Percentiles rank a stretch among this genome's conserved stretches.
phyloP scores from a whole-genome alignment of 1,140 invertebrate genomes.

The Dryas iulia region DNA sequence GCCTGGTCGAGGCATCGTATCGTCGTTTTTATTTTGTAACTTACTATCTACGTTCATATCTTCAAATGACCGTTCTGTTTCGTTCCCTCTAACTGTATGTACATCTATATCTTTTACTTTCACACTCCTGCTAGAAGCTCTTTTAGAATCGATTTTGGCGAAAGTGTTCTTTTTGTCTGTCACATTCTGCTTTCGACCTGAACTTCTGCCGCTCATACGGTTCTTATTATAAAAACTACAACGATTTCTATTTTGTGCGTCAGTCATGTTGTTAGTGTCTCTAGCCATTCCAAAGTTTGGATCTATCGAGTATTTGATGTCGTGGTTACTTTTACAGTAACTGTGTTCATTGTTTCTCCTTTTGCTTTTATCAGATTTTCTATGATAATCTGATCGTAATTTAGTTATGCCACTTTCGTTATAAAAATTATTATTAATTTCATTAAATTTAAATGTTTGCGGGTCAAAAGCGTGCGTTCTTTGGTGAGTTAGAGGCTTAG shows the following conservation, averaged over 20 bases:
- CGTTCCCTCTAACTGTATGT: slow-evolving; percentile 30
- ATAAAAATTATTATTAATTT: slow-evolving; percentile 63
- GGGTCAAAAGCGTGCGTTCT: slow-evolving; percentile 71
- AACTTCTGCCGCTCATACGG: slow-evolving; percentile 54
- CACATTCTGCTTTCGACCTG: slow-evolving; percentile 36
- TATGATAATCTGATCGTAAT: slow-evolving; percentile 55
- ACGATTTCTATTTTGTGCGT: slow-evolving; percentile 47
- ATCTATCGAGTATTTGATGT: slow-evolving; percentile 68
- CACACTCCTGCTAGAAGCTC: slow-evolving; percentile 42
- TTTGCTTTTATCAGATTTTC: slow-evolving; percentile 64
- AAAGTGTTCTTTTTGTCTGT: slow-evolving; percentile 29
- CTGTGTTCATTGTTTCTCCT: slow-evolving; percentile 44
- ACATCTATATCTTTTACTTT: slow-evolving; percentile 34
- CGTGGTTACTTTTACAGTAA: slow-evolving; percentile 60
- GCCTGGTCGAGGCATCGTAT: slow-evolving; percentile 30
- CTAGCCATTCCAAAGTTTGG: slow-evolving; percentile 59
- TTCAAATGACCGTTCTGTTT: slow-evolving; percentile 48
- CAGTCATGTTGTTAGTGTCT: slow-evolving; percentile 41
- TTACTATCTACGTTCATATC: slow-evolving; percentile 34
- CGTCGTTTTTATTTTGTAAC: slow-evolving; percentile 16
- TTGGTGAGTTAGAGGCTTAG: slow-evolving; percentile 75
- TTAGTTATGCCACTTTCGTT: slow-evolving; percentile 52
- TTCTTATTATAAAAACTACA: slow-evolving; percentile 47
- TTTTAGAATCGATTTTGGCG: slow-evolving; percentile 34
- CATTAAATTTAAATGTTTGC: slow-evolving; percentile 50